Evolutionary conservation across 2,113 vertebrate species (phyloP).

Genomic region (Hydropotes inermis): DNA sequence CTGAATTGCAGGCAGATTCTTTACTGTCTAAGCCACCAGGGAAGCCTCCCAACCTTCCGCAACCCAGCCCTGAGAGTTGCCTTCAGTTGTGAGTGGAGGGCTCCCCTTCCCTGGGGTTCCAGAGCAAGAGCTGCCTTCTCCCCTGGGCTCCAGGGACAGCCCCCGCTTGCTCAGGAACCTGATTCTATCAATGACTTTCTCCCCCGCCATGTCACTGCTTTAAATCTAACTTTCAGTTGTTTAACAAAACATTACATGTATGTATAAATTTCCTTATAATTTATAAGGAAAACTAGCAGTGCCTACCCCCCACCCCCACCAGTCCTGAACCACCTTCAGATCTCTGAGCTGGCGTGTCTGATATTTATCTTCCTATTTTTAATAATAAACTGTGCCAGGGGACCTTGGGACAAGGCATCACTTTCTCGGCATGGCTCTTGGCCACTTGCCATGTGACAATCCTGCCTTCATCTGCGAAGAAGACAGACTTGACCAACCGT

Average conservation of each 20-base stretch:
- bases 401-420: slow-evolving; percentile 53
- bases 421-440: not conserved
- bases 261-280: not conserved
- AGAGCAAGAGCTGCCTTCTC: not conserved
- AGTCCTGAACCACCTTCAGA: not conserved
- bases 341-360: not conserved
- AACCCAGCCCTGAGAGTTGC: not conserved
- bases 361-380: slow-evolving; percentile 55
- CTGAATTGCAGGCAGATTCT: not conserved
- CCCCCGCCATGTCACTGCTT: not conserved
- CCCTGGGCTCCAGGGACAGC: not conserved
- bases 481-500: not conserved
- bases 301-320: not conserved
- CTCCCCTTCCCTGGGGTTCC: not conserved
- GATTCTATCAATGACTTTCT: not conserved
- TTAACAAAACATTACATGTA: not conserved
- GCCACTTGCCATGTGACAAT: not conserved
- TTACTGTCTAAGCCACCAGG: not conserved
- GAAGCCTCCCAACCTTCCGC: not conserved
- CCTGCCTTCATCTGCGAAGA: slow-evolving; percentile 15
- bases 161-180: not conserved
- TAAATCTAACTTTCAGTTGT: not conserved
- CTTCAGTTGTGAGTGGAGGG: rapidly evolving
- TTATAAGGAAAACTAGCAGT: not conserved
- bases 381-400: slow-evolving; percentile 9